phyloP scores from a whole-genome alignment of 2,888 invertebrate species.

The Acronicta aceris region DNA sequence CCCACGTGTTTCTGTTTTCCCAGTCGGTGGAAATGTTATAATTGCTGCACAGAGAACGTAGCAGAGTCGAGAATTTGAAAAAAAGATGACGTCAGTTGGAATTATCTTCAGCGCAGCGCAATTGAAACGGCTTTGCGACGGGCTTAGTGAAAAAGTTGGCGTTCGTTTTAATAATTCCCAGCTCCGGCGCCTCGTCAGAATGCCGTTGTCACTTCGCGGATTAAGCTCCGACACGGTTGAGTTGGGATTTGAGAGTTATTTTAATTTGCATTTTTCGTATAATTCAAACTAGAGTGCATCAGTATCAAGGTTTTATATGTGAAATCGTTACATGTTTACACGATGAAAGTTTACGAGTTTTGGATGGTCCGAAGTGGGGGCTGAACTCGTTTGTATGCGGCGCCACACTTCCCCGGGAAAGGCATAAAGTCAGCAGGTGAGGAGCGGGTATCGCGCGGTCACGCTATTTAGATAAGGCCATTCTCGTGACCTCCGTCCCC shows the following conservation, averaged over 20 bases:
- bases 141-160: slow-evolving; percentile 89
- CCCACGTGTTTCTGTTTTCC: slow-evolving; percentile 89
- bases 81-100: slow-evolving; percentile 89
- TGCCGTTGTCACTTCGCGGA: slow-evolving; percentile 89
- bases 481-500: slow-evolving; percentile 78
- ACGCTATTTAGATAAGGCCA: slow-evolving; percentile 86
- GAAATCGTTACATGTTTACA: slow-evolving; percentile 69
- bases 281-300: slow-evolving; percentile 75
- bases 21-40: slow-evolving; percentile 88
- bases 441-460: slow-evolving; percentile 83
- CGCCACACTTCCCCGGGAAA: slow-evolving; percentile 79
- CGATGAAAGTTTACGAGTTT: slow-evolving; percentile 75
- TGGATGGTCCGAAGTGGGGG: slow-evolving; percentile 72
- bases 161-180: slow-evolving; percentile 89
- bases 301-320: slow-evolving; percentile 61
- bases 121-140: slow-evolving; percentile 89
- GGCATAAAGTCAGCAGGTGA: slow-evolving; percentile 85
- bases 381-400: slow-evolving; percentile 83
- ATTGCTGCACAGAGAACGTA: slow-evolving; percentile 88
- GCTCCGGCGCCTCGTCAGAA: slow-evolving; percentile 89
- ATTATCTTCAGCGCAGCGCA: slow-evolving; percentile 90
- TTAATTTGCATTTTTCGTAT: slow-evolving; percentile 87
- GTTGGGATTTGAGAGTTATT: slow-evolving; percentile 88
- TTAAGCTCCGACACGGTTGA: slow-evolving; percentile 89
- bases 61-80: slow-evolving; percentile 87